Evolutionary conservation across 1,140 invertebrate genomes (phyloP).

Genomic region (Cataglyphis hispanica): DNA sequence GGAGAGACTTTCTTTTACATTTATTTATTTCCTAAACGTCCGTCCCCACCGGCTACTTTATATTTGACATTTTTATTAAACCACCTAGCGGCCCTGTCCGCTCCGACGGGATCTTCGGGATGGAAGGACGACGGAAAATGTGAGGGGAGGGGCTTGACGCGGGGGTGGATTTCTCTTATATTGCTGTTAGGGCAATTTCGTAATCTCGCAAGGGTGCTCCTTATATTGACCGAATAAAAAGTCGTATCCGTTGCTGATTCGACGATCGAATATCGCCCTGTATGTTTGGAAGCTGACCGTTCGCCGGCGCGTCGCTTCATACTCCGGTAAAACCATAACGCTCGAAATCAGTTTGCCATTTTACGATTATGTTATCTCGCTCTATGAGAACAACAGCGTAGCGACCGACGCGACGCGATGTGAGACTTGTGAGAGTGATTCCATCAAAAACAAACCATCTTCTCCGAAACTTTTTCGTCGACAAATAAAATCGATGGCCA

Average conservation of each 20-base stretch:
- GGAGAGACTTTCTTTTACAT: slow-evolving; percentile 79
- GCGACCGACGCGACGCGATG: slow-evolving; percentile 43
- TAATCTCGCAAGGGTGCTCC: slow-evolving; percentile 75
- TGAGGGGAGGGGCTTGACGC: slow-evolving; percentile 3
- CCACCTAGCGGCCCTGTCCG: slow-evolving; percentile 72
- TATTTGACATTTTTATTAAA: slow-evolving; percentile 88
- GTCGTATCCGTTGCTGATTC: slow-evolving; percentile 72
- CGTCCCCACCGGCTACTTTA: slow-evolving; percentile 85
- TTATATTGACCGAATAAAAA: slow-evolving; percentile 78
- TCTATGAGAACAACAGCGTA: slow-evolving; percentile 37
- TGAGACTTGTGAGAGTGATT: slow-evolving; percentile 42
- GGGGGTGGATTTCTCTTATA: slow-evolving; percentile 68
- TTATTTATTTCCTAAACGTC: slow-evolving; percentile 86
- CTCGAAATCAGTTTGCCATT: slow-evolving; percentile 69
- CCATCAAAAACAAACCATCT: slow-evolving; percentile 17
- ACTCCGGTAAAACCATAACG: slow-evolving; percentile 23
- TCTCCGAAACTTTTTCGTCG: slow-evolving; percentile 2
- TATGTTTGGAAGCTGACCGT: slow-evolving; percentile 36
- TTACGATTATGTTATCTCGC: slow-evolving; percentile 69
- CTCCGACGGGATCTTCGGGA: slow-evolving; percentile 68
- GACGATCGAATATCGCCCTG: slow-evolving; percentile 67
- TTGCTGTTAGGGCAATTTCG: slow-evolving; percentile 82
- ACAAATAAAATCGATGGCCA: slow-evolving; percentile 21
- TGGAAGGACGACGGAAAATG: slow-evolving; percentile 48
- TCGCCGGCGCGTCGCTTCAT: slow-evolving; percentile 5